These are phyloP conservation scores for Cariama cristata DNA, from an alignment of 2,113 vertebrate species.

Conservation along the genomic window DNA sequence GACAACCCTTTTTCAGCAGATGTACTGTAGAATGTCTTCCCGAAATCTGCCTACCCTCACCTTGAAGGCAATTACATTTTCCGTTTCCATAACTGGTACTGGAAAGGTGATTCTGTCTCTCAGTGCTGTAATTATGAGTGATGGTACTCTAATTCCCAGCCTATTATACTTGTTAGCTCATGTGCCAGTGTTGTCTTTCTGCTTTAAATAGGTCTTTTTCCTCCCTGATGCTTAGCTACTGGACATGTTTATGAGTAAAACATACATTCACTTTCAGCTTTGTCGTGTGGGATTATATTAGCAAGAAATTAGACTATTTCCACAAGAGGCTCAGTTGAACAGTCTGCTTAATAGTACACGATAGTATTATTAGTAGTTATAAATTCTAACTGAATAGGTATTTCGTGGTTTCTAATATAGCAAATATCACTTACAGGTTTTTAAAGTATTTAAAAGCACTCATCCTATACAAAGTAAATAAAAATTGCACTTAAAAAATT, in stretches of 20 bases:
- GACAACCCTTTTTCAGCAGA: background rate
- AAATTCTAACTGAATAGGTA: background rate
- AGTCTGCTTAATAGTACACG: background rate
- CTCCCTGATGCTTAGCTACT: background rate
- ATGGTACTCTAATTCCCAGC: background rate
- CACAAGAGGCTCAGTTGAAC: background rate
- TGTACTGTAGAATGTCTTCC: background rate
- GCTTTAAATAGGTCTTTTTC: background rate
- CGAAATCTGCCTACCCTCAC: background rate
- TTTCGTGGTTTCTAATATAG: background rate
- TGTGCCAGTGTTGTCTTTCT: background rate
- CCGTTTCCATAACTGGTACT: background rate
- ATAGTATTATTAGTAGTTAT: background rate
- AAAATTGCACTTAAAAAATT: background rate
- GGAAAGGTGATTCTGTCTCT: background rate
- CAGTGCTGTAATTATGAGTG: accelerated
- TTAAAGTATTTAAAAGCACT: background rate
- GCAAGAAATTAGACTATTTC: background rate
- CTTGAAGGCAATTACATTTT: background rate
- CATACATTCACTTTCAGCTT: background rate
- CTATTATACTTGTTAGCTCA: background rate
- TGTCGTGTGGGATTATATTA: background rate
- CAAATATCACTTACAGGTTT: background rate
- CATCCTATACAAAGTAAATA: background rate
- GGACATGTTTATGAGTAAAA: background rate